Conservation (phyloP, 1,140 invertebrate genomes). For the Stegodyphus mimosarum region DNA sequence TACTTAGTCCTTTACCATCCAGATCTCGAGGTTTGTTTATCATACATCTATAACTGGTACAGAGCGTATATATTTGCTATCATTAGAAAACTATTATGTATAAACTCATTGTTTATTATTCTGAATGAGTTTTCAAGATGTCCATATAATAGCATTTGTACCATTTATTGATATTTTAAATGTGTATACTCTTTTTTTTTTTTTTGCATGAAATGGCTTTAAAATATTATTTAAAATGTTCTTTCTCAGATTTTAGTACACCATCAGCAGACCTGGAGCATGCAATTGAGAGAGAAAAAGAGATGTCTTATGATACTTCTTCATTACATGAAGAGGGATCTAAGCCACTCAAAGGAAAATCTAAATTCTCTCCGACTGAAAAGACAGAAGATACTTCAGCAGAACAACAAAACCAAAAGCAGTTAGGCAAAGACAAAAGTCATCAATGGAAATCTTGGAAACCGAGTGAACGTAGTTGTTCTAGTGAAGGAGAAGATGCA, state of each 20-base stretch:
- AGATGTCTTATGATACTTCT: slow-evolving; percentile 15
- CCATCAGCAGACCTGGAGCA: slow-evolving; percentile 69
- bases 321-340: slow-evolving; percentile 41
- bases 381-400: neutral
- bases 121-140: too few relatives aligned
- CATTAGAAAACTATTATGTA: too few relatives aligned
- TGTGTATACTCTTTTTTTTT: too few relatives aligned
- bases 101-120: too few relatives aligned
- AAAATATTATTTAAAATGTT: neutral
- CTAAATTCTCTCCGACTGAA: slow-evolving; percentile 9
- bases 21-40: slow-evolving; percentile 76
- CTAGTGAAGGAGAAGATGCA: slow-evolving; percentile 80
- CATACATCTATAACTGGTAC: neutral
- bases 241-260: slow-evolving; percentile 67
- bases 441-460: slow-evolving; percentile 65
- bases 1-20: slow-evolving; percentile 75
- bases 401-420: slow-evolving; percentile 26
- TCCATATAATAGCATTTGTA: too few relatives aligned
- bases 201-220: too few relatives aligned
- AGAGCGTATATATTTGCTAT: too few relatives aligned
- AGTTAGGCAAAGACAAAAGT: slow-evolving; percentile 9
- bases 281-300: slow-evolving; percentile 67
- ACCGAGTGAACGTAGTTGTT: slow-evolving; percentile 51
- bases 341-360: slow-evolving; percentile 14
- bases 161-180: too few relatives aligned